Evolutionary conservation across 1,140 invertebrate species (phyloP).

Genomic region (Zaprionus davidi): DNA sequence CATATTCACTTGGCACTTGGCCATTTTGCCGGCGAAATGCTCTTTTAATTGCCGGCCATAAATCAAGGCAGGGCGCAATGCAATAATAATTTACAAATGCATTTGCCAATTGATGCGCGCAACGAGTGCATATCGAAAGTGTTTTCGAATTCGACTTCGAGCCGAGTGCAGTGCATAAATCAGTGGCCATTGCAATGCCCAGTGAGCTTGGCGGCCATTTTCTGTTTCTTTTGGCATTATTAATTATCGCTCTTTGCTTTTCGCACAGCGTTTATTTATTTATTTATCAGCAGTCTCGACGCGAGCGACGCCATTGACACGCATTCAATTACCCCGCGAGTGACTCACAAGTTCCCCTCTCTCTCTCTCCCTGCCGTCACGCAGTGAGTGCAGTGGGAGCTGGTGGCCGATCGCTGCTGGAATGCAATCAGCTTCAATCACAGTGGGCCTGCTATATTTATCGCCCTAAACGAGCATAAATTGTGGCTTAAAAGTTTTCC

Average conservation of each 20-base stretch:
- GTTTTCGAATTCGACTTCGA: constrained; percentile 32
- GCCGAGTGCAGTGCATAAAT: constrained; percentile 56
- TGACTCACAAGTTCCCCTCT: constrained; percentile 50
- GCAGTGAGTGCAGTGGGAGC: neutral
- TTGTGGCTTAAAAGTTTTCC: constrained; percentile 80
- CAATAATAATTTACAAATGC: constrained; percentile 55
- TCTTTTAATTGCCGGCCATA: constrained; percentile 74
- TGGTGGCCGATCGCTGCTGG: constrained; percentile 47
- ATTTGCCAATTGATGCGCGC: constrained; percentile 36
- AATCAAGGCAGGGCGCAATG: constrained; percentile 57
- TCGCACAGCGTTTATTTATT: constrained; percentile 56
- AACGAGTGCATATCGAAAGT: constrained; percentile 33
- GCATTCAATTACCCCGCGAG: constrained; percentile 69
- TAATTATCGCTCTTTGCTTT: constrained; percentile 66
- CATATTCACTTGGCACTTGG: constrained; percentile 43
- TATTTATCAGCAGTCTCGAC: constrained; percentile 51
- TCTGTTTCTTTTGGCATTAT: constrained; percentile 59
- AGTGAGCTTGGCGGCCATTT: constrained; percentile 66
- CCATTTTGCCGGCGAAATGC: constrained; percentile 57
- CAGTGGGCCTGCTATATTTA: constrained; percentile 73
- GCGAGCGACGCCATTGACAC: constrained; percentile 61
- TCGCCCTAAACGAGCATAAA: constrained; percentile 81
- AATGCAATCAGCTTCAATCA: constrained; percentile 81
- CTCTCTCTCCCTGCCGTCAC: neutral
- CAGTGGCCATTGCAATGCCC: constrained; percentile 49